These are phyloP conservation scores for Chaitophorus viminalis DNA, from an alignment of 2,888 invertebrate genomes.

Conservation along the genomic window DNA sequence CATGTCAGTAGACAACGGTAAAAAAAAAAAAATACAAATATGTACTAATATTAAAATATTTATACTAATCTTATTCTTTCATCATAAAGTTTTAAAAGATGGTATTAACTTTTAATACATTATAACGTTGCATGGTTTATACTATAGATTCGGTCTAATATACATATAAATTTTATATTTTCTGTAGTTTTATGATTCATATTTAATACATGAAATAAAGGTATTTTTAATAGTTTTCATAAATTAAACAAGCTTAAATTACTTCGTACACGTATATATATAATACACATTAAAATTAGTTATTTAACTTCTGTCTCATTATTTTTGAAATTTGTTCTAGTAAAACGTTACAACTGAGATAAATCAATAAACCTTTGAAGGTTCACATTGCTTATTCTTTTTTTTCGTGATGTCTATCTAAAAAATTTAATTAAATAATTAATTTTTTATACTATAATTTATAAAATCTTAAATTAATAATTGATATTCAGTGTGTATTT, in stretches of 20 bases:
- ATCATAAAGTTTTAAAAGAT: too few relatives aligned
- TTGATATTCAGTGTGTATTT: neutral
- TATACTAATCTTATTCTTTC: too few relatives aligned
- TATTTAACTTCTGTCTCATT: constrained; percentile 1
- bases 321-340: neutral
- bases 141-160: neutral
- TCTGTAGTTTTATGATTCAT: neutral
- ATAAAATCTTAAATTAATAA: neutral
- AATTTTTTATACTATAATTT: neutral
- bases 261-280: neutral
- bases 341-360: neutral
- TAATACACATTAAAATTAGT: neutral
- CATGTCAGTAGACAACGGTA: too few relatives aligned
- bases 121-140: neutral
- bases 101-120: neutral
- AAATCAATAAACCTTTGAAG: neutral
- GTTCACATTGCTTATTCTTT: constrained; percentile 67
- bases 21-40: too few relatives aligned
- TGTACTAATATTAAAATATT: too few relatives aligned
- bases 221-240: too few relatives aligned
- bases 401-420: constrained; percentile 70
- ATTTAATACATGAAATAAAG: neutral
- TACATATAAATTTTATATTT: neutral
- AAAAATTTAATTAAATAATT: constrained; percentile 65
- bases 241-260: neutral